Evolutionary conservation across 2,797 vertebrate genomes (phyloP).

Genomic region (Meriones psammophilus): DNA sequence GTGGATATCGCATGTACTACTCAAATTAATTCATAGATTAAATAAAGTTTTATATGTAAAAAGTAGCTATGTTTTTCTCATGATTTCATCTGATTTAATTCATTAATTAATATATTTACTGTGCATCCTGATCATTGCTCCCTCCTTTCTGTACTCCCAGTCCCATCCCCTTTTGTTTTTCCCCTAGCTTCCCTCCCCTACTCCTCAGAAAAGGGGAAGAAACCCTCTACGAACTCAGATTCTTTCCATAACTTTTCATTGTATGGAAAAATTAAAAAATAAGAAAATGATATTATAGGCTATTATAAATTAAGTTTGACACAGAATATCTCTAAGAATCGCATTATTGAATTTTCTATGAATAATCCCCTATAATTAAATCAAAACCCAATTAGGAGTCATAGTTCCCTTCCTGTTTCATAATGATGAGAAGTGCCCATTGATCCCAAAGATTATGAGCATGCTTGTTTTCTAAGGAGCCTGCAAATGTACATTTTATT

Average conservation of each 20-base stretch:
- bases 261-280: constrained; percentile 43
- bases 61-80: not conserved
- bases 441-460: constrained; percentile 54
- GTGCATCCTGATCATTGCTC: too few species aligned
- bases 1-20: not conserved
- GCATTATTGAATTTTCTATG: not conserved
- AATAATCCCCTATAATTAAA: constrained; percentile 51
- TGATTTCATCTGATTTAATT: not conserved
- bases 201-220: too few species aligned
- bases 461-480: constrained; percentile 27
- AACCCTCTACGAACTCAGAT: not conserved
- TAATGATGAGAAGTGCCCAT: constrained; percentile 66
- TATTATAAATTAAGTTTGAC: constrained; percentile 66
- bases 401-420: constrained; percentile 67
- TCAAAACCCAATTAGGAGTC: constrained; percentile 69
- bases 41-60: not conserved
- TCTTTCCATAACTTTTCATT: not conserved
- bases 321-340: constrained; percentile 32
- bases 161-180: too few species aligned
- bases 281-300: constrained; percentile 5
- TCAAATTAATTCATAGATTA: not conserved
- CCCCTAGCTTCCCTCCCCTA: too few species aligned
- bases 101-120: too few species aligned
- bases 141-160: too few species aligned
- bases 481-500: constrained; percentile 14